These are phyloP conservation scores for Temnothorax nylanderi DNA, from an alignment of 1,140 invertebrate genomes.

Conservation along the genomic window DNA sequence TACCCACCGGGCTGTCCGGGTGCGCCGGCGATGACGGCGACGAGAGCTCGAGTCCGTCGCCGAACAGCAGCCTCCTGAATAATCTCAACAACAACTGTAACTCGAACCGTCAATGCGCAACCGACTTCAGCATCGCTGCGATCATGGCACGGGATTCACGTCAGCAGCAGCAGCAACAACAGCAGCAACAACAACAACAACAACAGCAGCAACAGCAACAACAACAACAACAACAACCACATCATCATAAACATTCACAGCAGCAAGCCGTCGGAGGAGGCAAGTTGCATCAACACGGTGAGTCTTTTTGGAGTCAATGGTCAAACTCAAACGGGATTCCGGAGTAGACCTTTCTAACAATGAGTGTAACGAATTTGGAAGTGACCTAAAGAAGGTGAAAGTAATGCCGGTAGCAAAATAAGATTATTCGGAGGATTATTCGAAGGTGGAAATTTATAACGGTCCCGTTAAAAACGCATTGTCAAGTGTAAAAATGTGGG, in stretches of 20 bases:
- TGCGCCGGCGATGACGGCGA: conserved; percentile 80
- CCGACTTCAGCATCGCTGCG: conserved; percentile 89
- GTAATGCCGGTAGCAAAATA: not conserved
- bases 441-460: not conserved
- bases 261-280: conserved; percentile 81
- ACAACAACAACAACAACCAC: conserved; percentile 63
- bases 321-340: not conserved
- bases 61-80: conserved; percentile 82
- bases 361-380: not conserved
- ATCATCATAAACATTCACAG: conserved; percentile 75
- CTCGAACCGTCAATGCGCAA: conserved; percentile 89
- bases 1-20: conserved; percentile 73
- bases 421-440: not conserved
- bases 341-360: not conserved
- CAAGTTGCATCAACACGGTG: conserved; percentile 82
- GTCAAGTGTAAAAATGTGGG: not conserved
- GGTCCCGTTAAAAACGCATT: not conserved
- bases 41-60: conserved; percentile 82
- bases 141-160: conserved; percentile 93
- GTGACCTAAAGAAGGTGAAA: not conserved
- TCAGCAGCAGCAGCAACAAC: conserved; percentile 83
- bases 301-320: conserved; percentile 47
- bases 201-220: conserved; percentile 59
- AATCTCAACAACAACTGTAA: conserved; percentile 83
- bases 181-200: conserved; percentile 64